Conservation (phyloP, 2,797 vertebrate genomes). For the Danio tinwini region DNA sequence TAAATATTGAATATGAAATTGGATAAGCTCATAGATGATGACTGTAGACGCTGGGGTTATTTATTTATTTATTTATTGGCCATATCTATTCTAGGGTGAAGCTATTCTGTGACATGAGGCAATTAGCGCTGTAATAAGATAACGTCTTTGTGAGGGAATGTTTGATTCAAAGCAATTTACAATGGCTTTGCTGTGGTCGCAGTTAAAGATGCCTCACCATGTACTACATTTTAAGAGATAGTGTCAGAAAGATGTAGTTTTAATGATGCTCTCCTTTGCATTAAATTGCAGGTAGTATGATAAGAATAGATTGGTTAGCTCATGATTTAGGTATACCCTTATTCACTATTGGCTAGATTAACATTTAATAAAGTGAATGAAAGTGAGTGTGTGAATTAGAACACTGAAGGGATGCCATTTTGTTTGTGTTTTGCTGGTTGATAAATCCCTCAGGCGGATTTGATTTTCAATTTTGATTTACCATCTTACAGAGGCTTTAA, state of each 20-base stretch:
- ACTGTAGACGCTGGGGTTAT: slow-evolving; percentile 4
- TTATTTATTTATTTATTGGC: slow-evolving; percentile 16
- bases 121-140: slow-evolving; percentile 48
- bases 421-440: too few relatives aligned
- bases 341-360: too few relatives aligned
- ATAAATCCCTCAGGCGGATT: too few relatives aligned
- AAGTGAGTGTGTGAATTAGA: too few relatives aligned
- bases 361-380: too few relatives aligned
- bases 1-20: slow-evolving; percentile 53
- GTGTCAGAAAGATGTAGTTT: slow-evolving; percentile 8
- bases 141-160: slow-evolving; percentile 31
- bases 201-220: not conserved
- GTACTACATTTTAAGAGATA: not conserved
- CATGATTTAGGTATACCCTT: not conserved
- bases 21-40: slow-evolving; percentile 8
- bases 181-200: not conserved
- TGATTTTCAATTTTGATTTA: too few relatives aligned
- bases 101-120: slow-evolving; percentile 31
- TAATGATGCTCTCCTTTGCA: slow-evolving; percentile 17
- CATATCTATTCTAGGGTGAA: slow-evolving; percentile 39
- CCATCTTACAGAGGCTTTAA: too few relatives aligned
- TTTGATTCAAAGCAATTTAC: slow-evolving; percentile 14
- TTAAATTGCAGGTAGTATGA: not conserved
- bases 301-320: slow-evolving; percentile 33
- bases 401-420: too few relatives aligned